A percentile compares a stretch with the other conserved stretches of the same genome.
Evolutionary conservation across 1,140 invertebrate species (phyloP).

Genomic region (Bombus balteatus): DNA sequence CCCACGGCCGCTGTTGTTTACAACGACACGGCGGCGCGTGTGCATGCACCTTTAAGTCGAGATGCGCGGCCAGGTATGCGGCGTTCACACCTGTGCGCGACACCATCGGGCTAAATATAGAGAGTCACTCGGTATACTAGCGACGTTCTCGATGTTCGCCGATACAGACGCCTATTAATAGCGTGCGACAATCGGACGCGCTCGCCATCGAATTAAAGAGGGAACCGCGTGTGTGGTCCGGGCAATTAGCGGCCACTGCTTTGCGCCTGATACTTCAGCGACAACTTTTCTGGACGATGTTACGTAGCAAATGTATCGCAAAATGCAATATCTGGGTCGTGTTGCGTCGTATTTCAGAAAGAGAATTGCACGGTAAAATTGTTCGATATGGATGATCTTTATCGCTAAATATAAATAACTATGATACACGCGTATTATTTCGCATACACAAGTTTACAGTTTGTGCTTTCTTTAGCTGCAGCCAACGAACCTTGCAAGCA

Average conservation of each 20-base stretch:
- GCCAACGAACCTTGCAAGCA: no score
- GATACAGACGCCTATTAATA: constrained; percentile 65
- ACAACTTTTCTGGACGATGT: background rate
- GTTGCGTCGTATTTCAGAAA: background rate
- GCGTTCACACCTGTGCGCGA: constrained; percentile 36
- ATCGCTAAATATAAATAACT: no score
- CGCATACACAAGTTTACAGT: no score
- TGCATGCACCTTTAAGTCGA: constrained; percentile 44
- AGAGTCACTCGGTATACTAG: constrained; percentile 7
- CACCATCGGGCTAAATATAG: constrained; percentile 55
- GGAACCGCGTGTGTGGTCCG: background rate
- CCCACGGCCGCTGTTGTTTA: constrained; percentile 65
- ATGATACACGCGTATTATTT: no score
- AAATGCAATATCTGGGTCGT: background rate
- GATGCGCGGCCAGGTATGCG: constrained; percentile 34
- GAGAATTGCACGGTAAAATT: no score
- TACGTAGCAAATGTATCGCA: background rate
- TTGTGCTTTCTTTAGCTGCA: no score
- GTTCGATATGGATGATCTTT: no score
- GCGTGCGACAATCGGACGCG: background rate
- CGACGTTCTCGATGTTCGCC: constrained; percentile 38
- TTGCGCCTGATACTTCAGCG: background rate
- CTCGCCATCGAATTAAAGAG: constrained; percentile 4
- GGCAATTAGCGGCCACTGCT: constrained; percentile 8
- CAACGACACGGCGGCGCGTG: constrained; percentile 12